Base-by-base conservation (phyloP, 64 coral and sea anemone genomes). In the Dendronephthya gigantea region DNA sequence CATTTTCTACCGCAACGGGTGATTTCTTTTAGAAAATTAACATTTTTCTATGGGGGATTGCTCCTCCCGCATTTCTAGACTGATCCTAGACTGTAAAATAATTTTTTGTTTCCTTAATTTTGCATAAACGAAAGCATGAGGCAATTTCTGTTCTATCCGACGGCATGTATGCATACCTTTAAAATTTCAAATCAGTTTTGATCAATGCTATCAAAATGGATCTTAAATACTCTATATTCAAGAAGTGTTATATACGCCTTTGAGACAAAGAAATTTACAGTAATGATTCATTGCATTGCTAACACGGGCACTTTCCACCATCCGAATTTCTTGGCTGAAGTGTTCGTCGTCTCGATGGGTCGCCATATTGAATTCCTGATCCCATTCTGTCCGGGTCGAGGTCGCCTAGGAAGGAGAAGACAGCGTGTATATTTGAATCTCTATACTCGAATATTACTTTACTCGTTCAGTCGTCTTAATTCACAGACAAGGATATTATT, bases 331-430 rank as follows among this genome's bases (percentile, higher is more conserved):
- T 92, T 48, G 95, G 92, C 35, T 92, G 89, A 84, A 98, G 91
- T 82, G 95, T 88, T 92, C 95, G 83, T 82, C 95, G 92, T 25
- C 93, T 84, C n/a, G 95, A 93, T 56, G 95, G 95, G 72, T 98
- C 95, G 27, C 95, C 95, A 51, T 98, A 98, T 66, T 98, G 95
- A 68, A 98, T 98, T 25, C 95, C 95, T 83, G 95, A 98, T 23
- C 95, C 95, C 95, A 98, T 98, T 85, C 95, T 91, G 74, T 98
- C 95, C 40, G 95, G 95, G 48, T 98, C 95, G 81, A 98, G 88
- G 75, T 98, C 95, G 82, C 95, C 95, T 98, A 35, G 0, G 85
- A 85, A 40, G 82, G 55, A 50, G 83, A 83, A 17, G 14, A n/a
- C n/a, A n/a, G n/a, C n/a, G n/a, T n/a, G n/a, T n/a, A n/a, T n/a